A percentile compares a stretch with the other conserved stretches of the same genome.
phyloP scores from a whole-genome alignment of 1,140 invertebrate species.

The Oppia nitens region DNA sequence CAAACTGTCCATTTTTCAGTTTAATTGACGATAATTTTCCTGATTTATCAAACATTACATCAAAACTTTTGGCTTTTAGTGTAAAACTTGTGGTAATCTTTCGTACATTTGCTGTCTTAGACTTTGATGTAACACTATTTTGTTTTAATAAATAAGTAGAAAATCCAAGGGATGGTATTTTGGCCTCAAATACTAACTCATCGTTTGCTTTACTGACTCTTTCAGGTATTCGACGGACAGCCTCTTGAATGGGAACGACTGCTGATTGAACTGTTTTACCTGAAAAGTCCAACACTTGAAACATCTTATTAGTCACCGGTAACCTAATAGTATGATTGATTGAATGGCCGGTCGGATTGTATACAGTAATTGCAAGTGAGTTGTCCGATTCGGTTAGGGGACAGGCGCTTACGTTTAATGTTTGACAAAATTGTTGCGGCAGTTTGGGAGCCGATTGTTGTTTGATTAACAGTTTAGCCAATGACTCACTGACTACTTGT shows the following conservation, averaged over 20 bases:
- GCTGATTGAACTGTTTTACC: conserved; percentile 29
- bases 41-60: conserved; percentile 12
- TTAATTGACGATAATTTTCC: conserved; percentile 21
- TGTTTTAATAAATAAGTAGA: conserved; percentile 26
- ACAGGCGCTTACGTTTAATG: conserved; percentile 41
- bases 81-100: conserved; percentile 2
- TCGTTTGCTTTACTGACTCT: conserved; percentile 24
- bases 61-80: conserved; percentile 5
- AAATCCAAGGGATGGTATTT: conserved; percentile 32
- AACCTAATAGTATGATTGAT: conserved; percentile 44
- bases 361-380: conserved; percentile 48
- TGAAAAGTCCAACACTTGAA: conserved; percentile 42
- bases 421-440: conserved; percentile 33
- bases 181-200: conserved; percentile 29
- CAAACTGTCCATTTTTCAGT: conserved; percentile 5
- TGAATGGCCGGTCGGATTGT: conserved; percentile 57
- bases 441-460: conserved; percentile 32
- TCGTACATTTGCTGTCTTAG: neutral
- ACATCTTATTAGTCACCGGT: conserved; percentile 40
- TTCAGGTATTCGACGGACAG: conserved; percentile 27
- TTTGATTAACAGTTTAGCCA: conserved; percentile 30
- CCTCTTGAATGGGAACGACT: conserved; percentile 23
- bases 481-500: conserved; percentile 31
- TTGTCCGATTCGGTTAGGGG: conserved; percentile 39
- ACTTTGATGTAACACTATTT: conserved; percentile 11